phyloP scores from a whole-genome alignment of 2,797 vertebrate genomes.

The Mus spretus region DNA sequence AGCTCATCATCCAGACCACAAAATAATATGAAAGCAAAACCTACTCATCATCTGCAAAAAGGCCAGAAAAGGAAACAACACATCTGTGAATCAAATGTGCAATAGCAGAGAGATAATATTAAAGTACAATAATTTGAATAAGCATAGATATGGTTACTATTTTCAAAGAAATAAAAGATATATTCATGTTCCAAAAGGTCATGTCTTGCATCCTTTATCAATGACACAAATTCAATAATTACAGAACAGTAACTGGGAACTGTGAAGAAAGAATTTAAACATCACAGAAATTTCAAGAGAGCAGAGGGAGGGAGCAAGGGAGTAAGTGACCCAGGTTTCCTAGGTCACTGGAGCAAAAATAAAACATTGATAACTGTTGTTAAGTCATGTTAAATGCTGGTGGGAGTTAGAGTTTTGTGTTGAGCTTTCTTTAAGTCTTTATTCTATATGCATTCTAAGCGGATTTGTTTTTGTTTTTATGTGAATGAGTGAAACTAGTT shows the following conservation, averaged over 20 bases:
- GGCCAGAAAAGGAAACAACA: not conserved
- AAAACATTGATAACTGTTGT: not conserved
- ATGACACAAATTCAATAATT: not conserved
- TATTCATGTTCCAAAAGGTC: not conserved
- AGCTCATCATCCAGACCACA: not conserved
- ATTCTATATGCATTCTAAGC: too few relatives aligned
- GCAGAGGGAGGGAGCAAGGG: not conserved
- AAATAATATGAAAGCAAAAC: not conserved
- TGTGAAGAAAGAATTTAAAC: not conserved
- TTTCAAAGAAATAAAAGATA: conserved; percentile 9
- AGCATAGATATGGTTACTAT: not conserved
- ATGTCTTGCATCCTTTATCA: not conserved
- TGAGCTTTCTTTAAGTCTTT: not conserved
- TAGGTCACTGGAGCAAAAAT: not conserved
- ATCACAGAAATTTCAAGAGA: not conserved
- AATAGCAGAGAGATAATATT: not conserved
- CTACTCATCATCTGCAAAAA: not conserved
- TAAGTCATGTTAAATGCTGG: not conserved
- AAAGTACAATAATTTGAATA: not conserved
- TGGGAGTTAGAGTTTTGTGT: too few relatives aligned
- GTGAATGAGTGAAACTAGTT: not conserved
- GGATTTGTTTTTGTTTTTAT: not conserved
- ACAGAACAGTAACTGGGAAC: not conserved
- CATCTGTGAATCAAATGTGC: not conserved
- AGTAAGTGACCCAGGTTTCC: too few relatives aligned